Evolutionary conservation across 2,113 vertebrate genomes (phyloP), one percentile per base, ranked within the genome.

Genomic region (Corythaixoides concolor): DNA sequence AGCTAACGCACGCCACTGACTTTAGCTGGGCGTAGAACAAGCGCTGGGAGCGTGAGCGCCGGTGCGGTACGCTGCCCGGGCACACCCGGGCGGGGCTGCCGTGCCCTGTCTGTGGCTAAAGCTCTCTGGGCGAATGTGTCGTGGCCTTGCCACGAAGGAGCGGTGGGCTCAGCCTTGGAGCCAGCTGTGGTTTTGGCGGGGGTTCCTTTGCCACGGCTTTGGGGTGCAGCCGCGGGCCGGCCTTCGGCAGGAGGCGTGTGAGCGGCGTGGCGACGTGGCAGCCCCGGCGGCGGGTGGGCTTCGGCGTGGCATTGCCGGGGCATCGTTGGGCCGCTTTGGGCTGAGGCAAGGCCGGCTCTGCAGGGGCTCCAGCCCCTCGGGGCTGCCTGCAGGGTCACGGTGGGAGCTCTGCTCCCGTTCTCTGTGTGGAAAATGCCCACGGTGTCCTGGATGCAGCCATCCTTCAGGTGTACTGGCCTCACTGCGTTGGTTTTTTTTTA

Each of bases 381-480:
- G 47, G 49, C 47, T 53, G 53, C 12, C 74, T 85, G 60, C 66
- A 30, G 78, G 33, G 35, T 59, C 82, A 32, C 0, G 0, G 8
- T 2, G 2, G 56, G 39, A 91, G 60, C 81, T 70, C 69, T 88
- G 58, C 63, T 76, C 35, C 20, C 19, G n/a, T 37, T 3, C 32
- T 52, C 43, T 5, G 1, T 3, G 23, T 63, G 47, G 60, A n/a
- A 66, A 47, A 39, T n/a, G 35, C 43, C 79, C 30, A 2, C 37
- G 10, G 33, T 5, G 5, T 60, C 73, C 37, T 0, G 1, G 24
- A 5, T 21, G 55, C 58, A 41, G 24, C 68, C 9, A 1, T 47
- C n/a, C 56, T 60, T 75, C 58, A 37, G 56, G 35, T 68, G 39
- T 37, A 9, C 21, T 33, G 37, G 45, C 56, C 41, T 91, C 81